These are phyloP conservation scores for Drosophila jambulina DNA, from an alignment of 1,140 invertebrate species.

Conservation along the genomic window DNA sequence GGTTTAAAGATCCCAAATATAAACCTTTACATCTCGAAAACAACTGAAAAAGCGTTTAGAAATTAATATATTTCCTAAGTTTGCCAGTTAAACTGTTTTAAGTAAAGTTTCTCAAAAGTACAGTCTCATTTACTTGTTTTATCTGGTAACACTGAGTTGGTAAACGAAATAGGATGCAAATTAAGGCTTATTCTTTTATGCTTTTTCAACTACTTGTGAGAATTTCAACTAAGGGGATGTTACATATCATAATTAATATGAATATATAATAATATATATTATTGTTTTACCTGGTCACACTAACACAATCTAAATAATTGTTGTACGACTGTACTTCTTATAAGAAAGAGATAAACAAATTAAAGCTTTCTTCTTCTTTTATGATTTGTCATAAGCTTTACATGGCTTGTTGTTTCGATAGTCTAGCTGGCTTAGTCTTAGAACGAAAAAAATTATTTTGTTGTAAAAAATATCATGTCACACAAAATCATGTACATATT, in stretches of 20 bases:
- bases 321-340: background rate
- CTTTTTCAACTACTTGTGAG: too few species aligned
- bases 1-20: background rate
- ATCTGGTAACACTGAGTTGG: background rate
- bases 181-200: too few species aligned
- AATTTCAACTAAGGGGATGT: too few species aligned
- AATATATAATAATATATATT: too few species aligned
- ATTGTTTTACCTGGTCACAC: background rate
- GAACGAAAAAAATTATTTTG: background rate
- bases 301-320: background rate
- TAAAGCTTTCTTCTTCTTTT: background rate
- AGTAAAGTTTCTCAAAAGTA: background rate
- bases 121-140: background rate
- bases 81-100: background rate
- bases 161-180: too few species aligned
- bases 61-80: background rate
- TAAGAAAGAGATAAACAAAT: background rate
- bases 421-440: background rate
- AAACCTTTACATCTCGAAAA: background rate
- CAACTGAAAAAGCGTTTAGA: background rate
- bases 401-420: background rate
- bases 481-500: conserved; percentile 7
- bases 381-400: background rate
- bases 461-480: background rate
- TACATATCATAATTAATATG: too few species aligned